Evolutionary conservation across 2,797 vertebrate species (phyloP).

Genomic region (Labeo calbasu): DNA sequence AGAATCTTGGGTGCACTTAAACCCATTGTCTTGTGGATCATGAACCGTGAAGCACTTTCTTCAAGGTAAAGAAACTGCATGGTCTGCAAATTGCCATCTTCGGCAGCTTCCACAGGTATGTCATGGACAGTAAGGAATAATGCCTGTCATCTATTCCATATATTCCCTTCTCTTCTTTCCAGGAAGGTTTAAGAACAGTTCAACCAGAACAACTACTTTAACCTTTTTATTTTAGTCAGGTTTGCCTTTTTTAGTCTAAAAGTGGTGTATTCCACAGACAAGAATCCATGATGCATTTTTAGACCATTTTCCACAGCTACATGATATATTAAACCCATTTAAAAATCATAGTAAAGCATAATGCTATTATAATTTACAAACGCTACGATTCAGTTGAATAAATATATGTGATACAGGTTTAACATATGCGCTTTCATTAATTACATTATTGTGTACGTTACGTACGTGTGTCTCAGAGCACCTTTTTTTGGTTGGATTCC

Average conservation of each 20-base stretch:
- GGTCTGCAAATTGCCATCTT: constrained; percentile 8
- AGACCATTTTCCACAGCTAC: too few relatives aligned
- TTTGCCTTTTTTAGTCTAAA: neutral
- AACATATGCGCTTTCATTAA: too few relatives aligned
- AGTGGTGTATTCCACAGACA: too few relatives aligned
- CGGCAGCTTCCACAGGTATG: neutral
- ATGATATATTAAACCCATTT: too few relatives aligned
- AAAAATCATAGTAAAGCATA: too few relatives aligned
- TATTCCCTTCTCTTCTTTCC: neutral
- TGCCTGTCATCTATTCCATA: neutral
- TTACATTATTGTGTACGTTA: too few relatives aligned
- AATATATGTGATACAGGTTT: too few relatives aligned
- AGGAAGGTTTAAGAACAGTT: neutral
- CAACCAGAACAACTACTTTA: neutral
- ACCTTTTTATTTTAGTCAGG: neutral
- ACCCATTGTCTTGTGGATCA: neutral
- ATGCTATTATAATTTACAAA: too few relatives aligned
- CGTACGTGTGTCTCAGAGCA: too few relatives aligned
- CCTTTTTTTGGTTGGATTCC: too few relatives aligned
- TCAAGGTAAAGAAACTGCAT: neutral
- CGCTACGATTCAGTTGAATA: too few relatives aligned
- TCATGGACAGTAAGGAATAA: neutral
- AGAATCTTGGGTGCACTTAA: constrained; percentile 3
- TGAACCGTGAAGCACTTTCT: neutral
- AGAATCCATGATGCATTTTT: too few relatives aligned